Base-by-base conservation (phyloP, 2,797 vertebrate species). In the Leontopithecus rosalia region DNA sequence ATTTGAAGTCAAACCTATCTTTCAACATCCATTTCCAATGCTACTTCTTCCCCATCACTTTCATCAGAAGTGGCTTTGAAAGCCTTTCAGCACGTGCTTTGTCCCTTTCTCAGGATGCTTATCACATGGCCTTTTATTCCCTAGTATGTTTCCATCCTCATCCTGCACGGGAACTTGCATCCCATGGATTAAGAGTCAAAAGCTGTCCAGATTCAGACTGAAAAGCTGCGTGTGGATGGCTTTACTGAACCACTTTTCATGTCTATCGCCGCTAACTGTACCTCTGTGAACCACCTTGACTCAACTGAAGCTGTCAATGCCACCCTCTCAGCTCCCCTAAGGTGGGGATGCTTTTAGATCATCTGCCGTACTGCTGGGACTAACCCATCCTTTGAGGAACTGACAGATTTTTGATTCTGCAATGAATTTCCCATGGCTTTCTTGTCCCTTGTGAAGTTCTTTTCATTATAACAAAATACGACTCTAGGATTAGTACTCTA, bases 291-390 rank as follows among this genome's bases (percentile, higher is more conserved):
- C 24, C n/a, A 52, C 33, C 46, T 41, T 83, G 36, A 30, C 30
- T 77, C 28, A 11, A 13, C 1, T 7, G 10, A 57, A 95, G 43
- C 43, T 90, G 28, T 89, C 33, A 61, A 82, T 33, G 24, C 15
- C 46, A 48, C 26, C 7, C 0, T 0, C 39, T 24, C 0, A 5
- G 7, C 73, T 17, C 30, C 26, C 22, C 4, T 39, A 41, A 57
- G 26, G 46, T 33, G 22, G 61, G 26, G 79, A 88, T 58, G 30
- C 33, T 48, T 15, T 58, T 48, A 86, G 26, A 13, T 73, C 39
- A 75, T n/a, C 26, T 17, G 8, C 39, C 55, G 1, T 50, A 55
- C 46, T 5, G 1, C 15, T 12, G 26, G 10, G 58, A 39, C 14
- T 19, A 77, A 88, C 6, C 6, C 4, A 2, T 28, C 8, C 28